These are phyloP conservation scores for Tethya wilhelma DNA, from an alignment of 37 sponge, comb jelly and placozoan genomes.

Conservation along the genomic window DNA sequence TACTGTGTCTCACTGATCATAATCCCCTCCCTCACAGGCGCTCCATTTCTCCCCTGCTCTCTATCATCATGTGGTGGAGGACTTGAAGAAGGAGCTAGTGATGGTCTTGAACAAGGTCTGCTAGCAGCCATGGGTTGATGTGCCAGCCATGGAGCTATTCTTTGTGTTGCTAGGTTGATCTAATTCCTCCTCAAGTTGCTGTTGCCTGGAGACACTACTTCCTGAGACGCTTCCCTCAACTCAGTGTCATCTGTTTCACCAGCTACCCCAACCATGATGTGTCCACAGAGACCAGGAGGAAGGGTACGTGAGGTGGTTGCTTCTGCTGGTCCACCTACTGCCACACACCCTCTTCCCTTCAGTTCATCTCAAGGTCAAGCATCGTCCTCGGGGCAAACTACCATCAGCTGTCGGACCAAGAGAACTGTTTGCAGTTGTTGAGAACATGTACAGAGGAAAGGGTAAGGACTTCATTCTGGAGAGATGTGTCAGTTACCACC, in stretches of 20 bases:
- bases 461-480: too few species aligned
- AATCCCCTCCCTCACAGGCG: constrained; percentile 54
- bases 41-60: constrained; percentile 92
- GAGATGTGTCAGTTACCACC: too few species aligned
- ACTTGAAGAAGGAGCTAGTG: constrained; percentile 76
- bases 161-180: constrained; percentile 71
- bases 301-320: constrained; percentile 4
- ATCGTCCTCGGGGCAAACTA: background rate
- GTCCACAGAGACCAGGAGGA: constrained; percentile 23
- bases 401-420: constrained; percentile 73
- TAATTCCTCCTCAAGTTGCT: constrained; percentile 91
- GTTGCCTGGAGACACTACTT: constrained; percentile 97
- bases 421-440: constrained; percentile 65
- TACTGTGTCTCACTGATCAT: background rate
- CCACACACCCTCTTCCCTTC: background rate
- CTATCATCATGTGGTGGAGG: constrained; percentile 71
- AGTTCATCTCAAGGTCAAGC: background rate
- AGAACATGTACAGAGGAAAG: constrained; percentile 42
- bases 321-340: background rate
- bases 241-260: constrained; percentile 93
- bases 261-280: constrained; percentile 69
- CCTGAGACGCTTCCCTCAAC: constrained; percentile 70
- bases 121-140: background rate
- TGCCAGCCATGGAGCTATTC: background rate
- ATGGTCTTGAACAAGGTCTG: constrained; percentile 89